These are phyloP conservation scores for Melanargia galathea DNA, from an alignment of 2,888 invertebrate genomes.

Conservation along the genomic window DNA sequence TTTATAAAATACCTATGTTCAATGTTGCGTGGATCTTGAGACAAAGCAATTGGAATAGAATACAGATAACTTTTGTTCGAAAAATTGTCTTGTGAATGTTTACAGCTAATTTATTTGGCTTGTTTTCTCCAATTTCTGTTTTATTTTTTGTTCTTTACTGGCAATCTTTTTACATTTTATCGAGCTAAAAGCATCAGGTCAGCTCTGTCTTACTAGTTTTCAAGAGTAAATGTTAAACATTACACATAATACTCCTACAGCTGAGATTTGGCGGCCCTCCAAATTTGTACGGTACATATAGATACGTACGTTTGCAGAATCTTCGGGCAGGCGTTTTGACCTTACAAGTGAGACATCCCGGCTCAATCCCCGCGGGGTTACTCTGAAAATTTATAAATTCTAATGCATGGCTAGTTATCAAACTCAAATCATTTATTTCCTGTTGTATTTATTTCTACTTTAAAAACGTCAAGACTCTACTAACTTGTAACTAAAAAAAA, in stretches of 20 bases:
- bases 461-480: too few species aligned
- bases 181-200: neutral
- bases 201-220: neutral
- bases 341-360: neutral
- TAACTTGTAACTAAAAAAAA: too few species aligned
- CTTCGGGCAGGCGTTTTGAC: neutral
- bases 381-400: neutral
- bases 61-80: neutral
- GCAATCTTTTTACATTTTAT: slow-evolving; percentile 4
- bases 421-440: too few species aligned
- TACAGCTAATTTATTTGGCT: slow-evolving; percentile 2
- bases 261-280: neutral
- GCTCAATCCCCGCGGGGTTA: neutral
- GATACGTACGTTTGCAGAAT: neutral
- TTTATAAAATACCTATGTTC: too few species aligned
- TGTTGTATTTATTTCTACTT: too few species aligned
- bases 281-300: too few species aligned
- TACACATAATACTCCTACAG: neutral
- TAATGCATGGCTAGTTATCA: too few species aligned
- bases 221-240: neutral
- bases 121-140: neutral
- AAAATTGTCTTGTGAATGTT: slow-evolving; percentile 1
- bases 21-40: neutral
- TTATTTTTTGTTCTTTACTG: slow-evolving; percentile 1
- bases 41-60: slow-evolving; percentile 1